Conservation (phyloP, 1,140 invertebrate genomes). For the Drosophila obscura region DNA sequence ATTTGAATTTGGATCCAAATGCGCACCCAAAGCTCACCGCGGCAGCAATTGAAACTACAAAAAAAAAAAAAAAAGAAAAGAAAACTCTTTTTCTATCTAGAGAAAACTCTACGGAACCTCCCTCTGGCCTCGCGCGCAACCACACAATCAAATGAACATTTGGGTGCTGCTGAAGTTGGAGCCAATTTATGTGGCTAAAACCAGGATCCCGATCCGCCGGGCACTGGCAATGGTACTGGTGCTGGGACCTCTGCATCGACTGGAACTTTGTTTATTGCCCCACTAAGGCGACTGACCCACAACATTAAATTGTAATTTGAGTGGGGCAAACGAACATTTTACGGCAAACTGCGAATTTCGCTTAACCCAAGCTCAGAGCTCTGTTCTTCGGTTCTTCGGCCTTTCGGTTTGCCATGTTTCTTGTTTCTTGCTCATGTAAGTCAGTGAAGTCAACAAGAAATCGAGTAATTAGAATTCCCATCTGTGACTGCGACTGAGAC, state of each 20-base stretch:
- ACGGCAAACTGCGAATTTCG: conserved; percentile 56
- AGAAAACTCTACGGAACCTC: conserved; percentile 2
- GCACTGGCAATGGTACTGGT: conserved; percentile 3
- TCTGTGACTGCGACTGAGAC: conserved; percentile 27
- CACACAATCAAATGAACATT: conserved; percentile 71
- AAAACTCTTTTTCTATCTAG: conserved; percentile 21
- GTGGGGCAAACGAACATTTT: conserved; percentile 76
- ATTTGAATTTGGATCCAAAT: conserved; percentile 56
- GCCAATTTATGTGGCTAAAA: conserved; percentile 64
- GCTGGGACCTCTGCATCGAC: conserved; percentile 37
- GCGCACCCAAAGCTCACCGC: conserved; percentile 56
- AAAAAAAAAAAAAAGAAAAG: neutral
- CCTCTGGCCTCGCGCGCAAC: conserved; percentile 29
- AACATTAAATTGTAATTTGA: conserved; percentile 82
- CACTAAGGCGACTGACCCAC: conserved; percentile 78
- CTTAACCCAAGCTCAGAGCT: conserved; percentile 11
- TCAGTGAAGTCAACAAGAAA: conserved; percentile 46
- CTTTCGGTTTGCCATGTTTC: conserved; percentile 8
- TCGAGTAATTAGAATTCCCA: conserved; percentile 72
- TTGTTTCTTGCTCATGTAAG: conserved; percentile 49
- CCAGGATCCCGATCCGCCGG: conserved; percentile 26
- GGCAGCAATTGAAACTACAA: conserved; percentile 64
- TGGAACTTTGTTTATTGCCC: conserved; percentile 73
- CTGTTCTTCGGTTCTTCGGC: conserved; percentile 6
- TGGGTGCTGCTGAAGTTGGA: conserved; percentile 44